phyloP scores from a whole-genome alignment of 2,797 vertebrate genomes.

The Channa striata region DNA sequence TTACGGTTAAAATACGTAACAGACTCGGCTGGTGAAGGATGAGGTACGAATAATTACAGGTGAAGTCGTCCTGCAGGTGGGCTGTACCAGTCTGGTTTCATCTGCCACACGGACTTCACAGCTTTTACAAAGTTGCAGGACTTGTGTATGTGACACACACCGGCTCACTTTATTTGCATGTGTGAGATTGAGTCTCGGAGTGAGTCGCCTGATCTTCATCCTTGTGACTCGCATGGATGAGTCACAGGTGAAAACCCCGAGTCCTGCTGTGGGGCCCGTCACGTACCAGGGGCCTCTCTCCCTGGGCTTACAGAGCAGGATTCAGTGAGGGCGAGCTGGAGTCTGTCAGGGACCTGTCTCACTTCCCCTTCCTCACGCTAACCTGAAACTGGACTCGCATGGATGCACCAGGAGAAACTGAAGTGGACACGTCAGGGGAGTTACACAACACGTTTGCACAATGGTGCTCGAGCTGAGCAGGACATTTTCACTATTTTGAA shows the following conservation, averaged over 20 bases:
- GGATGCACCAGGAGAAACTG: not conserved
- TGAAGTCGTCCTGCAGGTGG: no score
- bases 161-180: slow-evolving; percentile 26
- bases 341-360: slow-evolving; percentile 39
- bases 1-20: no score
- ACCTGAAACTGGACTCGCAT: slow-evolving; percentile 27
- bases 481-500: no score
- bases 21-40: no score
- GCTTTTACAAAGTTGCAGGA: no score
- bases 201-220: slow-evolving; percentile 49
- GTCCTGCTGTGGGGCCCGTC: not conserved
- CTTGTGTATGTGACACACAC: not conserved
- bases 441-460: no score
- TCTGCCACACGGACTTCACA: no score
- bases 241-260: slow-evolving; percentile 62
- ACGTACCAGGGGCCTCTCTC: slow-evolving; percentile 14
- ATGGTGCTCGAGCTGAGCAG: no score
- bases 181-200: slow-evolving; percentile 22
- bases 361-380: slow-evolving; percentile 41
- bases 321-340: slow-evolving; percentile 31
- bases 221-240: slow-evolving; percentile 56
- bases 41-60: no score
- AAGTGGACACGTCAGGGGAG: no score
- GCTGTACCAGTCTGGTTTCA: no score
- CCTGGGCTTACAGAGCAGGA: slow-evolving; percentile 38